Evolutionary conservation across 2,797 vertebrate species (phyloP).

Genomic region (Adrianichthys oophorus): DNA sequence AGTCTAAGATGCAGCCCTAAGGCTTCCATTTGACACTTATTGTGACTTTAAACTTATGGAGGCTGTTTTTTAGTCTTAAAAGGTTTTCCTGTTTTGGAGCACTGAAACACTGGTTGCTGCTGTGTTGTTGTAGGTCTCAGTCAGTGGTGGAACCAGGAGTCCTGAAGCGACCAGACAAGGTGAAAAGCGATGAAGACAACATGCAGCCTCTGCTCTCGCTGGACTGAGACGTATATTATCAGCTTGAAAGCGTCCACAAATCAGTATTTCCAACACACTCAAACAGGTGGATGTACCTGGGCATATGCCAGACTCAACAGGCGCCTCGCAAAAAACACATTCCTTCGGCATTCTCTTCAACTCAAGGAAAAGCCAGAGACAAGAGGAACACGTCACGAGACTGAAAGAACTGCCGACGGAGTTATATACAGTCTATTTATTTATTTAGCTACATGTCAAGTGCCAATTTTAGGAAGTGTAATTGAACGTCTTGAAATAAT

Average conservation of each 20-base stretch:
- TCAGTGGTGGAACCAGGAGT: constrained; percentile 96
- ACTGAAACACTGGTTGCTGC: too few species aligned
- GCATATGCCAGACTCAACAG: constrained; percentile 25
- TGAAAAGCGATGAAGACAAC: constrained; percentile 95
- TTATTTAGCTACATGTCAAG: constrained; percentile 87
- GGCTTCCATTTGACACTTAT: too few species aligned
- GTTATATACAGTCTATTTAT: constrained; percentile 54
- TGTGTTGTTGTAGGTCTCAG: constrained; percentile 83
- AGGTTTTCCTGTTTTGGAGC: too few species aligned
- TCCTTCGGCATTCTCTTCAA: constrained; percentile 16
- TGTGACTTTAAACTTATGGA: too few species aligned
- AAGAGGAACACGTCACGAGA: constrained; percentile 28
- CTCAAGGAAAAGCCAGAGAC: constrained; percentile 17
- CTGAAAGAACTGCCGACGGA: constrained; percentile 43
- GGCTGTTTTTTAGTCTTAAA: too few species aligned
- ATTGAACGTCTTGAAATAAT: constrained; percentile 72
- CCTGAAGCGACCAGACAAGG: constrained; percentile 93
- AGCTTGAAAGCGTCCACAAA: constrained; percentile 6
- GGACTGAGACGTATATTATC: constrained; percentile 76
- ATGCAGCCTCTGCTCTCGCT: constrained; percentile 97
- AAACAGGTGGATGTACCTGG: constrained; percentile 25
- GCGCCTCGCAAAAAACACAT: constrained; percentile 6
- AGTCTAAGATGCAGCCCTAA: too few species aligned
- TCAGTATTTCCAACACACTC: constrained; percentile 24
- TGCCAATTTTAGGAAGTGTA: constrained; percentile 90